phyloP scores from a whole-genome alignment of 1,140 invertebrate species.

The Notospermus geniculatus region DNA sequence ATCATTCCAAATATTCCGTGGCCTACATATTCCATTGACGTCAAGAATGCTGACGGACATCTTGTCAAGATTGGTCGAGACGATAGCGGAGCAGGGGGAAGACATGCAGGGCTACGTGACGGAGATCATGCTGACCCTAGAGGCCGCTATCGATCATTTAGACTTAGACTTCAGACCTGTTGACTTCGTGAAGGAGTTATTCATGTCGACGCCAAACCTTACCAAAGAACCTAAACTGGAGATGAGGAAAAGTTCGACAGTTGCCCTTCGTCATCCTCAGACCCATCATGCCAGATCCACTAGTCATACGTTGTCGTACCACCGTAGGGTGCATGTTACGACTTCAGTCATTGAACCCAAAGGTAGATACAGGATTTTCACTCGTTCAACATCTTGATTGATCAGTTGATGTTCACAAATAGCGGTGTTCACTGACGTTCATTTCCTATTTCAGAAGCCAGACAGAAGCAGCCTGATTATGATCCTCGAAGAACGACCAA shows the following conservation, averaged over 20 bases:
- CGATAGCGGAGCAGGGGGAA: slow-evolving; percentile 95
- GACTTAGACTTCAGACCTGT: slow-evolving; percentile 48
- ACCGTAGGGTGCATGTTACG: slow-evolving; percentile 57
- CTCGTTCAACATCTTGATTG: no score
- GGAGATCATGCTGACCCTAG: slow-evolving; percentile 90
- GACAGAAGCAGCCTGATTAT: slow-evolving; percentile 32
- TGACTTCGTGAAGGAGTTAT: slow-evolving; percentile 69
- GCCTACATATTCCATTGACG: slow-evolving; percentile 88
- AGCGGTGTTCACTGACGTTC: no score
- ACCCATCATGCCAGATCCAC: slow-evolving; percentile 70
- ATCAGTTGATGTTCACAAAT: no score
- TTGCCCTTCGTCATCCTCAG: slow-evolving; percentile 29
- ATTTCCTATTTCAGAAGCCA: no score
- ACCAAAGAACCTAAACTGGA: slow-evolving; percentile 69
- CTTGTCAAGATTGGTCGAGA: slow-evolving; percentile 92
- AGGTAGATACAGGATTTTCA: no score
- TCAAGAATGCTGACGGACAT: slow-evolving; percentile 93
- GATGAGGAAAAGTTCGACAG: slow-evolving; percentile 39
- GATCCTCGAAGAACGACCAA: slow-evolving; percentile 37
- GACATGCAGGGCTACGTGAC: slow-evolving; percentile 99
- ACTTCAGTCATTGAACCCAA: slow-evolving; percentile 57
- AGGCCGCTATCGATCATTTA: slow-evolving; percentile 86
- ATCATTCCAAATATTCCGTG: slow-evolving; percentile 87
- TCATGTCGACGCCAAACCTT: slow-evolving; percentile 92
- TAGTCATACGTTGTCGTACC: slow-evolving; percentile 84